Percentiles rank a stretch among this genome's conserved stretches.
These are phyloP conservation scores for Crioceris asparagi DNA, from an alignment of 2,888 invertebrate genomes.

Conservation along the genomic window DNA sequence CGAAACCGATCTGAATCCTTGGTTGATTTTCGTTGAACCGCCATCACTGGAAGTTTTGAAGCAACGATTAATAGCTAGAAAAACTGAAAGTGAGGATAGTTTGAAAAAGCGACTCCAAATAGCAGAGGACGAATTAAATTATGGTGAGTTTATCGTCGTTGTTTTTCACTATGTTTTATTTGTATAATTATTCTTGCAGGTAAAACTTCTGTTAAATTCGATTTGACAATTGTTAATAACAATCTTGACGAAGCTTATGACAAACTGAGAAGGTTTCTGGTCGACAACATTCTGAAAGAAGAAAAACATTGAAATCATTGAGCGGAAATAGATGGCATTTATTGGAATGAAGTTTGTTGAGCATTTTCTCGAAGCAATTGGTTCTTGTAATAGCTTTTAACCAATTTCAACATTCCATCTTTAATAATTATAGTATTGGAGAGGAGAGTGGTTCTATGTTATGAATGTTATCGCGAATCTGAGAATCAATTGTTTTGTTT, in stretches of 20 bases:
- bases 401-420: too few species aligned
- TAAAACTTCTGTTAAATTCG: conserved; percentile 65
- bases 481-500: too few species aligned
- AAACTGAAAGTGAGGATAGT: conserved; percentile 86
- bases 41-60: conserved; percentile 73
- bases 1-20: conserved; percentile 63
- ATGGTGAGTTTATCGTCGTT: conserved; percentile 48
- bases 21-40: conserved; percentile 87
- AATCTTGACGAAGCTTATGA: conserved; percentile 69
- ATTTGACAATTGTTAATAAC: conserved; percentile 73
- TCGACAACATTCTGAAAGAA: conserved; percentile 42
- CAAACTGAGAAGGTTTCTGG: conserved; percentile 55
- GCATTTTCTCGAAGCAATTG: too few species aligned
- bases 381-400: too few species aligned
- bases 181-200: too few species aligned
- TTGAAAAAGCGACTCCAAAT: conserved; percentile 64
- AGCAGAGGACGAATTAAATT: conserved; percentile 74
- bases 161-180: conserved; percentile 2
- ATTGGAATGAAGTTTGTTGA: too few species aligned
- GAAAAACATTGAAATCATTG: neutral
- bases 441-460: too few species aligned
- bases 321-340: too few species aligned
- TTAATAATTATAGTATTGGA: too few species aligned
- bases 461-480: too few species aligned
- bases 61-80: conserved; percentile 59